phyloP scores from a whole-genome alignment of 2,888 invertebrate species.

The Chalcis sispes region DNA sequence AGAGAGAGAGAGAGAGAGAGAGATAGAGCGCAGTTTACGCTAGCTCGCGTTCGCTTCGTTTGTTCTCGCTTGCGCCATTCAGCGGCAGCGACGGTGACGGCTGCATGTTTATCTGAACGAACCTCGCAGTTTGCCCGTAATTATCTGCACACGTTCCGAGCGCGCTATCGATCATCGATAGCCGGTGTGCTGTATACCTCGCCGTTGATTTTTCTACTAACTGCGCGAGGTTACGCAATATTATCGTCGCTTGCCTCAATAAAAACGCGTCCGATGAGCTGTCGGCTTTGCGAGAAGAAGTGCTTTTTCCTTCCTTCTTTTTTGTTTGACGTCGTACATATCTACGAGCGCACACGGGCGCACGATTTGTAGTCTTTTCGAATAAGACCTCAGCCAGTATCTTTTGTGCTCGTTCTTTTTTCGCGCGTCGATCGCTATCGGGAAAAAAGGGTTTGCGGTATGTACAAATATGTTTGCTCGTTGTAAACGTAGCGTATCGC shows the following conservation, averaged over 20 bases:
- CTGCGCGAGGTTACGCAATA: constrained; percentile 27
- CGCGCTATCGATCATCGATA: constrained; percentile 26
- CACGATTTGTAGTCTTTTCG: constrained; percentile 1
- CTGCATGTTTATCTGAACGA: not conserved
- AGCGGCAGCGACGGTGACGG: not conserved
- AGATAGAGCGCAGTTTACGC: too few species aligned
- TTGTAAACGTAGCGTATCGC: not conserved
- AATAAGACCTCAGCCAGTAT: too few species aligned
- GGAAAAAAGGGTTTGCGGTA: not conserved
- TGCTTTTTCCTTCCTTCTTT: not conserved
- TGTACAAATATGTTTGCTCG: not conserved
- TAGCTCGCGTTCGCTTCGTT: too few species aligned
- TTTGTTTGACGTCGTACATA: not conserved
- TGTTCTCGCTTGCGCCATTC: too few species aligned
- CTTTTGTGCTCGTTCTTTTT: not conserved
- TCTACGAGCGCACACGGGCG: not conserved
- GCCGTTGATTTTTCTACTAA: not conserved
- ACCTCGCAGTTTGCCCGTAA: constrained; percentile 8
- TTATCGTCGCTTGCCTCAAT: constrained; percentile 30
- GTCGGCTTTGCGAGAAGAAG: constrained; percentile 1
- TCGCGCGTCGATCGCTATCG: not conserved
- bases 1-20: too few species aligned
- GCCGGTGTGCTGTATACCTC: constrained; percentile 1
- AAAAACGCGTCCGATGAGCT: constrained; percentile 21
- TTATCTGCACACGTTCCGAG: constrained; percentile 22